Base-by-base conservation (phyloP, 1,140 invertebrate species). In the Schlechtendalia chinensis region DNA sequence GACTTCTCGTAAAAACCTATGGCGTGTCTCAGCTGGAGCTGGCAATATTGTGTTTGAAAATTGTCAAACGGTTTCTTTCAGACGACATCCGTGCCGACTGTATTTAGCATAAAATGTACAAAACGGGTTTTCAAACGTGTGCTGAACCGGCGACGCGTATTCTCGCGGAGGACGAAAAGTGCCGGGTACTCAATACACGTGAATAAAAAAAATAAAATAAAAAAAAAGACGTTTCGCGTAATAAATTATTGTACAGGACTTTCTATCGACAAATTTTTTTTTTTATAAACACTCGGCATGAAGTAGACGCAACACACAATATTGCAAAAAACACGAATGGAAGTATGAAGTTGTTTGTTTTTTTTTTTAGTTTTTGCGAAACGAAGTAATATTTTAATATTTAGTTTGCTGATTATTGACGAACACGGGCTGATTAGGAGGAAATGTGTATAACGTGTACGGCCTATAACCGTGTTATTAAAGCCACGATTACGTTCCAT, bases 51-150 rank as follows among this genome's bases (percentile, higher is more conserved):
- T 72, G 29, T 53, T 72, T 72, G 19, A 5, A 54, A 1, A 5
- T 12, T 54, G 19, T 14, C 5, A 29, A 74, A 54, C 17, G 54
- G 32, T 74, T 74, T 74, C 53, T 74, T 74, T 32, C 27, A 27
- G 19, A 50, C 27, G 27, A 27, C 67, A 71, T 50, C 45, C 22
- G 22, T 47, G n/a, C 12, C 16, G 27, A 72, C 50, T 54, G 50
- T 29, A 39, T 50, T 72, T 72, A 54, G 50, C 12, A 75, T n/a
- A 56, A 56, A 63, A 69, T 69, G 39, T 39, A 72, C 29, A 75
- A 75, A 75, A 75, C 72, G 58, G 16, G 54, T 59, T 75, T 58
- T n/a, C n/a, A 10, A 45, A 24, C 39, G 54, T 59, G n/a, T 47
- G 65, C 47, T 39, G 39, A 69, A 69, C 32, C 17, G 29, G 65